Base-by-base conservation (phyloP, 1,140 invertebrate species). In the Meteorus sp. region DNA sequence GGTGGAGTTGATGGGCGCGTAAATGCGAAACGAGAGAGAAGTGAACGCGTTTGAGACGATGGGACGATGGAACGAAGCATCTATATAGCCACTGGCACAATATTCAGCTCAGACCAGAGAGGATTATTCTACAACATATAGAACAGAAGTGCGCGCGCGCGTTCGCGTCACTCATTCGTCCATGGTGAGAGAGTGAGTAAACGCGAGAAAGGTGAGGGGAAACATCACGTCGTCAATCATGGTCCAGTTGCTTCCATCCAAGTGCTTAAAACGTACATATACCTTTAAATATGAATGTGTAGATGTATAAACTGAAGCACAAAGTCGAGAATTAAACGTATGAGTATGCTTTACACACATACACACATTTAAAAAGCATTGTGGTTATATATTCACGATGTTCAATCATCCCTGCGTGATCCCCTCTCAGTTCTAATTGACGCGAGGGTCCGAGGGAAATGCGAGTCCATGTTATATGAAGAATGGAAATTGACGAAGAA, bases 141-240 rank as follows among this genome's bases (percentile, higher is more conserved):
- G n/a, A n/a, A n/a, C n/a, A n/a, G n/a, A n/a, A n/a, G n/a, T n/a
- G n/a, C n/a, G 17, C n/a, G 35, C 17, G 17, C 35, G 35, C 35
- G 13, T 39, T 39, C 17, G 35, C 17, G 11, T 39, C n/a, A n/a
- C n/a, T n/a, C n/a, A n/a, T n/a, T n/a, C n/a, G 35, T 15, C 35
- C n/a, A 39, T 39, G 13, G 17, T 43, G 59, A 60, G 15, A 41
- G 55, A 41, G 43, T 35, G 53, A 61, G 43, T 53, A 44, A 60
- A 61, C 56, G 48, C 51, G 51, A 54, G 56, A 61, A 52, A 50
- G 44, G 44, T 19, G 37, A 60, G 52, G 43, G 41, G 53, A 66
- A 61, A 67, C 67, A 68, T 73, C 71, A 64, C 67, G 67, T 75
- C 73, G 71, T 75, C 72, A 73, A 73, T 75, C 73, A 75, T 66